Evolutionary conservation across 2,113 vertebrate genomes (phyloP), one percentile per base, ranked within the genome.

Genomic region (Struthio camelus): DNA sequence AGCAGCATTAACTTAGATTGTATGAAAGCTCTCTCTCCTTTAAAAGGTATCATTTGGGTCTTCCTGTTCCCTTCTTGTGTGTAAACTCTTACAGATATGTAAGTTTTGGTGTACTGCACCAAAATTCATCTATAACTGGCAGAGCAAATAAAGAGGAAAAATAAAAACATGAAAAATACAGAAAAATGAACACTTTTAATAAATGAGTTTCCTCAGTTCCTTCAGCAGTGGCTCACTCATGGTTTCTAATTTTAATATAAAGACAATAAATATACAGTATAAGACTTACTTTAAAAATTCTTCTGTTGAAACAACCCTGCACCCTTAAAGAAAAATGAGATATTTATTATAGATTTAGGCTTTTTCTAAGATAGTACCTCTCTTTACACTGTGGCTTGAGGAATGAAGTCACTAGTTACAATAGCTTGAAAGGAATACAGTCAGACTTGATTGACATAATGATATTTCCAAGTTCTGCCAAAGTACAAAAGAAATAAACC

Each of bases 121-220:
- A 96, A 95, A 97, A 95, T 95, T 97, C 89, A 96, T 66, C 66
- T 91, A 80, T 80, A 94, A 88, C 11, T 96, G 89, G 54, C 56
- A 94, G 73, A 82, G 80, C 53, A 96, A 97, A 96, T 89, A 75
- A 93, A 85, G 87, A 95, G 64, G 30, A 89, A 96, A 97, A 97
- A 87, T 51, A 93, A 96, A 95, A 87, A 54, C 65, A 44, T 94
- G 84, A 91, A 95, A 95, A 73, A 90, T 48, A 82, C 44, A 96
- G 71, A 94, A 85, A 96, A 95, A 96, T 71, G 51, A 96, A 91
- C 59, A 65, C 25, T 94, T 90, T 90, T 73, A 67, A 95, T 82
- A 95, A 95, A 79, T 73, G n/a, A 94, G 61, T 97, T 97, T 95
- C 84, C 81, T 96, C 89, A 73, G 53, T 97, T 96, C 97, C 97